A percentile compares a stretch with the other conserved stretches of the same genome.
Evolutionary conservation across 2,113 vertebrate genomes (phyloP).

Genomic region (Microtus pennsylvanicus): DNA sequence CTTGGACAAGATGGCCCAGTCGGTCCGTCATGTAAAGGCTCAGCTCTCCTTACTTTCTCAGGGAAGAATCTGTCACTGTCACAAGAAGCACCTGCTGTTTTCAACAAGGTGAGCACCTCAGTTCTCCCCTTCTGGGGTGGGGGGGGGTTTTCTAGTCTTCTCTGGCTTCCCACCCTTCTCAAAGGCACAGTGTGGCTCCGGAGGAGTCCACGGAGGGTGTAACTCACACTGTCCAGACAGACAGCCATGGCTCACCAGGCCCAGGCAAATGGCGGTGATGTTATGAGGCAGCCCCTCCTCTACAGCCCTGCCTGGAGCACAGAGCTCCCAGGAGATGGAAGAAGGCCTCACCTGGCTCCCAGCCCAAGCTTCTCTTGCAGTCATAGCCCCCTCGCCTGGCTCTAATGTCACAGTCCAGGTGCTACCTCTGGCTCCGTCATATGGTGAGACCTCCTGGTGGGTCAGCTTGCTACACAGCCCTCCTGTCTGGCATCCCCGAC

Average conservation of each 20-base stretch:
- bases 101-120: fast-evolving
- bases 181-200: neutral
- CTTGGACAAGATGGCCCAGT: fast-evolving
- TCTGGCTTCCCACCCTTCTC: neutral
- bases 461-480: slow-evolving; percentile 57
- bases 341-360: slow-evolving; percentile 77
- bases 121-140: fast-evolving
- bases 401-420: slow-evolving; percentile 75
- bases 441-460: slow-evolving; percentile 56
- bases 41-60: neutral
- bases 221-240: fast-evolving
- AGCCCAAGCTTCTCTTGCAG: slow-evolving; percentile 74
- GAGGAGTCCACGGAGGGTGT: neutral
- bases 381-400: slow-evolving; percentile 78
- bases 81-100: neutral
- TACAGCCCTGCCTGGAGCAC: neutral
- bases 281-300: neutral
- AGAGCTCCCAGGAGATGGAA: slow-evolving; percentile 37
- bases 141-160: neutral
- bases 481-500: slow-evolving; percentile 63
- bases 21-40: fast-evolving
- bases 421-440: slow-evolving; percentile 82
- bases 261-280: fast-evolving
- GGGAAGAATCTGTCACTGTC: neutral
- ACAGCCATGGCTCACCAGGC: neutral